Base-by-base conservation (phyloP, 64 coral and sea anemone species). In the Trachythela sp. region DNA sequence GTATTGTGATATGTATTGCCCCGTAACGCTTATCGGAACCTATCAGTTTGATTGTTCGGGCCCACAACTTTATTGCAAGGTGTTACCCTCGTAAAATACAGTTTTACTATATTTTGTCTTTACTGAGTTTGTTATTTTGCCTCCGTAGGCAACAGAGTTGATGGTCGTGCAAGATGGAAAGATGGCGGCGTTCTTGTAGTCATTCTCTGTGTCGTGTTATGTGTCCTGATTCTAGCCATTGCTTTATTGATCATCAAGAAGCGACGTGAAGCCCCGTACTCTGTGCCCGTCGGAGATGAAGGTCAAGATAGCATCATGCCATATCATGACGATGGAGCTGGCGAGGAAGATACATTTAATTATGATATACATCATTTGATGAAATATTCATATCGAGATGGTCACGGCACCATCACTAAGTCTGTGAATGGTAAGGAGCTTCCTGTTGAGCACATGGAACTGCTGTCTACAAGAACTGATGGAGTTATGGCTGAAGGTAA, bases 321-420 rank as follows among this genome's bases (percentile, higher is more conserved):
- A 2, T 98, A 98, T 90, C 95, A 98, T 80, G 95, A 98, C 45
- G 95, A 98, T 31, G 95, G 95, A 2, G 95, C 92, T 17, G 95
- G 95, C 43, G 95, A 98, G 48, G 95, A 98, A 88, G 95, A 98
- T 42, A 98, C 94, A 34, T 91, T 93, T 38, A 91, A 93, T 40
- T 98, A 94, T 42, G 95, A 98, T 84, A 94, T 98, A 24, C 85
- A 93, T 35, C 88, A 92, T 77, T 86, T 98, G 14, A 98, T 98
- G 95, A 98, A 98, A 48, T 98, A 98, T 39, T 80, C 75, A 17
- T 80, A 37, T 30, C 26, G 33, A 15, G 75, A 80, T 80, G 75
- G 75, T 38, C 75, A 80, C 20, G 75, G 75, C 20, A 80, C 32
- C 27, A 30, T 80, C 17, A 80, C 75, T 30, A 80, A 80, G 32